phyloP scores from a whole-genome alignment of 30 jellyfish, hydroid and myxozoan genomes.

The Pseudorhiza aurosa region DNA sequence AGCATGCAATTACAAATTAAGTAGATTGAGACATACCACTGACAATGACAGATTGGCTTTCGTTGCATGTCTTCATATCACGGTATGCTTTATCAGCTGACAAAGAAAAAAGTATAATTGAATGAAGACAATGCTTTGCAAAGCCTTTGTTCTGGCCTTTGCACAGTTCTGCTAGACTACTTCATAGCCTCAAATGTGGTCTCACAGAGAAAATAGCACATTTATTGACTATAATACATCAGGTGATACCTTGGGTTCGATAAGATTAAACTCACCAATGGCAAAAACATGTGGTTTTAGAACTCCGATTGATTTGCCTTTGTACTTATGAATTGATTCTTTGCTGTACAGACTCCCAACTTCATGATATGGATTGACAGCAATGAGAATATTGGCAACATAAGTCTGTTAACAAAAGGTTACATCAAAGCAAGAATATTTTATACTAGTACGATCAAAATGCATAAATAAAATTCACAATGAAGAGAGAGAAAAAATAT shows the following conservation, averaged over 20 bases:
- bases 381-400: slow-evolving; percentile 95
- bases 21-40: slow-evolving; percentile 76
- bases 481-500: neutral
- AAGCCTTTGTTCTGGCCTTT: neutral
- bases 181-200: neutral
- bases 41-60: slow-evolving; percentile 92
- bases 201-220: no score
- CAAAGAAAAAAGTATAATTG: neutral
- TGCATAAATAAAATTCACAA: neutral
- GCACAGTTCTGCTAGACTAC: no score
- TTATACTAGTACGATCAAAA: no score
- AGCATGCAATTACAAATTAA: no score
- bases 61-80: slow-evolving; percentile 85
- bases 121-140: neutral
- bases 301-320: slow-evolving; percentile 92
- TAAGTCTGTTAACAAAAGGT: slow-evolving; percentile 88
- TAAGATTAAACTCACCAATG: no score
- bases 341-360: slow-evolving; percentile 66
- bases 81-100: slow-evolving; percentile 93
- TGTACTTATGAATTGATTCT: slow-evolving; percentile 71
- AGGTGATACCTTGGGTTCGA: no score
- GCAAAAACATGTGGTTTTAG: slow-evolving; percentile 97
- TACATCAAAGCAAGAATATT: no score
- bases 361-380: slow-evolving; percentile 93
- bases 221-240: no score